phyloP scores from a whole-genome alignment of 2,888 invertebrate genomes.

The Drosophila macrospina region DNA sequence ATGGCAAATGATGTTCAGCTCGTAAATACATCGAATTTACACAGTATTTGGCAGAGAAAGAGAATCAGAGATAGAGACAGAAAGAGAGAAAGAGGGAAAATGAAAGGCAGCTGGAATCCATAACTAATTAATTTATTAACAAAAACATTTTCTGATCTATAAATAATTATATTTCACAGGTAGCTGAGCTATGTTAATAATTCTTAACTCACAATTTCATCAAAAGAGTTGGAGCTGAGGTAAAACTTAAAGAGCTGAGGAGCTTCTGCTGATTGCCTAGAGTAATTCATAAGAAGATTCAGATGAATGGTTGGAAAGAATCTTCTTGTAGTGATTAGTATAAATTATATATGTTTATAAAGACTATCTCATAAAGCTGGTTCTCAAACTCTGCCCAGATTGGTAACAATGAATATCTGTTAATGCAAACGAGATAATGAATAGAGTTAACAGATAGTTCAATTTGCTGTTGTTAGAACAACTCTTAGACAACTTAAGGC shows the following conservation, averaged over 20 bases:
- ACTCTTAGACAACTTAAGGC: background rate
- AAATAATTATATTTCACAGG: constrained; percentile 9
- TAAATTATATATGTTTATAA: too few species aligned
- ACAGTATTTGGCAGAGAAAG: constrained; percentile 1
- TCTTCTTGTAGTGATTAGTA: too few species aligned
- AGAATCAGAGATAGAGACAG: background rate
- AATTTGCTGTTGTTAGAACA: too few species aligned
- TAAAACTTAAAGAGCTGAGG: background rate
- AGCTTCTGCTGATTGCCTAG: background rate
- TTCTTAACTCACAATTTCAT: constrained; percentile 7
- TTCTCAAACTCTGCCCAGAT: too few species aligned
- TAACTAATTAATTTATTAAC: constrained; percentile 41
- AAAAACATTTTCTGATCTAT: constrained; percentile 9
- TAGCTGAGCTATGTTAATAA: background rate
- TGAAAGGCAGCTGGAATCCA: constrained; percentile 2
- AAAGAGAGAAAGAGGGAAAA: background rate
- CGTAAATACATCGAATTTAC: constrained; percentile 48
- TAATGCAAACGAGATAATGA: too few species aligned
- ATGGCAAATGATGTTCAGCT: constrained; percentile 53
- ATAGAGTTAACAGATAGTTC: too few species aligned
- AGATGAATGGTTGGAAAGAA: background rate
- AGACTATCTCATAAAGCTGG: too few species aligned
- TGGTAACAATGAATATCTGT: too few species aligned
- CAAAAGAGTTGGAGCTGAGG: too few species aligned
- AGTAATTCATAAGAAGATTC: background rate